phyloP scores from a whole-genome alignment of 2,888 invertebrate species.

The Brenthis daphne region DNA sequence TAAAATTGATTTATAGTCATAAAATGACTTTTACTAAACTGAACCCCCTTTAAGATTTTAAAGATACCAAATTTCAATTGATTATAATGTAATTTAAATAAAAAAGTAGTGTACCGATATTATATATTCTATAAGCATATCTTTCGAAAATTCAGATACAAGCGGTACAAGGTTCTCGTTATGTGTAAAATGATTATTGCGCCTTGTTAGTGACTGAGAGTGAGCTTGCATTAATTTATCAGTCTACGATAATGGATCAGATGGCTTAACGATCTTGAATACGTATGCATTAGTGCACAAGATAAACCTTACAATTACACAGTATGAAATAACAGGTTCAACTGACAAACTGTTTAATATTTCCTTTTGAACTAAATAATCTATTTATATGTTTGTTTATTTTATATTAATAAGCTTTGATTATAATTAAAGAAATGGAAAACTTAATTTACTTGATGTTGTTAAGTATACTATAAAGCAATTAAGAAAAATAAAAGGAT shows the following conservation, averaged over 20 bases:
- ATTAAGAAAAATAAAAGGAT: too few species aligned
- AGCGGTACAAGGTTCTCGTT: constrained; percentile 5
- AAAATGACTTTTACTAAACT: too few species aligned
- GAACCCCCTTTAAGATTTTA: too few species aligned
- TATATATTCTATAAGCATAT: neutral
- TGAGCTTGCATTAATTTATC: constrained; percentile 36
- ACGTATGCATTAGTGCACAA: constrained; percentile 14
- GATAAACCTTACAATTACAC: constrained; percentile 17
- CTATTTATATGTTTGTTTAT: constrained; percentile 2
- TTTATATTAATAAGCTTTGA: constrained; percentile 5
- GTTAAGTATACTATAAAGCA: neutral
- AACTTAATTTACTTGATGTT: neutral
- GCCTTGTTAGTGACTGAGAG: constrained; percentile 29
- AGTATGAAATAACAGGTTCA: constrained; percentile 13
- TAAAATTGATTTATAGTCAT: too few species aligned
- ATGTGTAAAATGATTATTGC: constrained; percentile 17
- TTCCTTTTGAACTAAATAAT: constrained; percentile 15
- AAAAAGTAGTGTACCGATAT: too few species aligned
- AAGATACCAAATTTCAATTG: too few species aligned
- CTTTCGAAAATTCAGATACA: neutral
- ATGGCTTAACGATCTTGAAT: constrained; percentile 30
- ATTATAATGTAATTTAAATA: too few species aligned
- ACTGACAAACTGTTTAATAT: constrained; percentile 9
- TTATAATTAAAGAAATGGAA: neutral
- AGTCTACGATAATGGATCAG: constrained; percentile 34